Evolutionary conservation across 2,113 vertebrate genomes (phyloP).

Genomic region (Corythoichthys intestinalis): DNA sequence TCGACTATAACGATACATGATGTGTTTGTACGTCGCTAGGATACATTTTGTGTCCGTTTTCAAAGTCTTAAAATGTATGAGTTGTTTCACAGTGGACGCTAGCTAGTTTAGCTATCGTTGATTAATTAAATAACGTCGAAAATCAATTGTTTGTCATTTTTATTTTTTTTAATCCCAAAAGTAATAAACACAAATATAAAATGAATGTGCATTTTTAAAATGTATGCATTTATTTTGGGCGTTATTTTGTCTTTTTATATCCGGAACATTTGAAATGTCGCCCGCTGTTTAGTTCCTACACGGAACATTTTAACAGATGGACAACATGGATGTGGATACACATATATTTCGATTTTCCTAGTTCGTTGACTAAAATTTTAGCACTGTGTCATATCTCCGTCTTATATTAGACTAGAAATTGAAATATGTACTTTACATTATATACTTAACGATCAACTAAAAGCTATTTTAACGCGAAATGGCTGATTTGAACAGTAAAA

Average conservation of each 20-base stretch:
- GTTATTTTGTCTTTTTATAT: neutral
- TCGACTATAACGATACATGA: neutral
- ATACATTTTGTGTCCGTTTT: neutral
- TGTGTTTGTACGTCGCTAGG: too few species aligned
- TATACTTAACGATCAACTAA: neutral
- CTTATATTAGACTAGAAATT: neutral
- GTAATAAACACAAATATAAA: too few species aligned
- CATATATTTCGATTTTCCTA: neutral
- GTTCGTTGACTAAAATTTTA: neutral
- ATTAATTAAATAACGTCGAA: too few species aligned
- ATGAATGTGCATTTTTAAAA: too few species aligned
- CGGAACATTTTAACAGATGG: neutral
- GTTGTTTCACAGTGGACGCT: too few species aligned
- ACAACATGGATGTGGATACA: neutral
- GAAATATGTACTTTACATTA: neutral
- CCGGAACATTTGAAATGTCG: neutral
- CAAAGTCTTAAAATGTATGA: neutral
- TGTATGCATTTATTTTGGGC: neutral
- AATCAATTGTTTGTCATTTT: too few species aligned
- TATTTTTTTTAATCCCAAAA: too few species aligned
- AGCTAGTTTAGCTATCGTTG: too few species aligned
- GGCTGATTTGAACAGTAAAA: conserved; percentile 3
- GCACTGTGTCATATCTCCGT: neutral
- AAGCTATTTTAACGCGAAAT: conserved; percentile 7
- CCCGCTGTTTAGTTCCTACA: neutral